phyloP scores from a whole-genome alignment of 1,140 invertebrate species.

The Amphibalanus amphitrite region DNA sequence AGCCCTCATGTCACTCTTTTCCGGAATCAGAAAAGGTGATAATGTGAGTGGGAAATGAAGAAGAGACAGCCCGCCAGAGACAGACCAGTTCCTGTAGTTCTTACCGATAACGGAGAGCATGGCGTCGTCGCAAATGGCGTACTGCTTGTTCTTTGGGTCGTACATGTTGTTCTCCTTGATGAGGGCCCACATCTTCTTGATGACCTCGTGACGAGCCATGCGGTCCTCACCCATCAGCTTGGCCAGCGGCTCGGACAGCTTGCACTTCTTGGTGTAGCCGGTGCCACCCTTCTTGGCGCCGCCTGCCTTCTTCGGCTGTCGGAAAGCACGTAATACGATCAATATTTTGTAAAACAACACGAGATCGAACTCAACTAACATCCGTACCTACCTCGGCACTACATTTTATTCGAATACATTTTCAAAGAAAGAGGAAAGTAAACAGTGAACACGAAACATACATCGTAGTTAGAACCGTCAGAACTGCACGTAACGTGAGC shows the following conservation, averaged over 20 bases:
- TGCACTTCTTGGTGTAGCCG: slow-evolving; percentile 62
- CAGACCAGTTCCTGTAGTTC: not conserved
- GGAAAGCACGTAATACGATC: not conserved
- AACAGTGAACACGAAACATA: too few relatives aligned
- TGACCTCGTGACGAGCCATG: slow-evolving; percentile 78
- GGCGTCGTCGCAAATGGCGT: slow-evolving; percentile 70
- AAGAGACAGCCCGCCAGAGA: too few relatives aligned
- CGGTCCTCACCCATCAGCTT: slow-evolving; percentile 63
- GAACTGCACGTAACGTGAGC: too few relatives aligned
- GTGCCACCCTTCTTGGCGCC: slow-evolving; percentile 28
- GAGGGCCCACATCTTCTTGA: slow-evolving; percentile 79
- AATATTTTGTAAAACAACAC: too few relatives aligned
- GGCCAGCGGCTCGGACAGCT: slow-evolving; percentile 66
- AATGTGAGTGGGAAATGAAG: too few relatives aligned
- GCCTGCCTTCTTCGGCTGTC: slow-evolving; percentile 15
- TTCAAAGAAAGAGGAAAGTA: too few relatives aligned
- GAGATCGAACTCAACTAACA: too few relatives aligned
- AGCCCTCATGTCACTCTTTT: too few relatives aligned
- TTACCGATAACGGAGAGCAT: slow-evolving; percentile 3
- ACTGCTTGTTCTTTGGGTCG: slow-evolving; percentile 87
- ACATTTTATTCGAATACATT: too few relatives aligned
- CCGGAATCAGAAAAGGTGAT: too few relatives aligned
- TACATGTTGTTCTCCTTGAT: slow-evolving; percentile 77
- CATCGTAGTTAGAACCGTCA: too few relatives aligned
- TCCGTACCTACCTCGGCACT: too few relatives aligned